phyloP scores from a whole-genome alignment of 2,888 invertebrate species.

The Drosophila monieri region DNA sequence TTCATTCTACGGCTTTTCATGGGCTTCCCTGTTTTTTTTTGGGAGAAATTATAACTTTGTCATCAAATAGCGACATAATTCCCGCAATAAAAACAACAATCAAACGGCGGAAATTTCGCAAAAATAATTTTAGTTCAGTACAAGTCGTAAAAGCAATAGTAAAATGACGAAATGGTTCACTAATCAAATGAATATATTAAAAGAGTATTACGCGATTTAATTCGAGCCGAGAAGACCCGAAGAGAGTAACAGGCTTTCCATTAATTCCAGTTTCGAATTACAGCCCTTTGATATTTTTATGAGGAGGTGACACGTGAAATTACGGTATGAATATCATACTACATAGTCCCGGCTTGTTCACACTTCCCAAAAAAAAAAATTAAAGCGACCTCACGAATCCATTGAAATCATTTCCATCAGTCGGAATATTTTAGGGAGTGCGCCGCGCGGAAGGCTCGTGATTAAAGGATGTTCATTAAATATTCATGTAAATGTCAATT shows the following conservation, averaged over 20 bases:
- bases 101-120: constrained; percentile 29
- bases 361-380: background rate
- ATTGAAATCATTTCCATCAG: constrained; percentile 20
- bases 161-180: background rate
- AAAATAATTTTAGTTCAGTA: constrained; percentile 1
- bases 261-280: background rate
- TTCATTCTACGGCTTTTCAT: constrained; percentile 19
- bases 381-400: constrained; percentile 1
- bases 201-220: background rate
- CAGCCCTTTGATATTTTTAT: background rate
- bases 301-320: constrained; percentile 35
- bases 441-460: constrained; percentile 47
- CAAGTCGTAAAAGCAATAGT: constrained; percentile 6
- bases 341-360: background rate
- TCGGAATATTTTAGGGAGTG: constrained; percentile 46
- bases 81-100: constrained; percentile 7
- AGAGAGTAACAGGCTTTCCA: constrained; percentile 5
- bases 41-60: constrained; percentile 30
- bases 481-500: constrained; percentile 80
- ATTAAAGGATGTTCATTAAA: constrained; percentile 79
- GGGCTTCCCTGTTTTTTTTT: constrained; percentile 13
- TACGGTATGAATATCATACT: constrained; percentile 34
- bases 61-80: constrained; percentile 42
- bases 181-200: background rate
- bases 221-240: background rate